Evolutionary conservation across 2,797 vertebrate species (phyloP), one percentile per base, ranked within the genome.

Genomic region (Gephyroberyx darwinii): DNA sequence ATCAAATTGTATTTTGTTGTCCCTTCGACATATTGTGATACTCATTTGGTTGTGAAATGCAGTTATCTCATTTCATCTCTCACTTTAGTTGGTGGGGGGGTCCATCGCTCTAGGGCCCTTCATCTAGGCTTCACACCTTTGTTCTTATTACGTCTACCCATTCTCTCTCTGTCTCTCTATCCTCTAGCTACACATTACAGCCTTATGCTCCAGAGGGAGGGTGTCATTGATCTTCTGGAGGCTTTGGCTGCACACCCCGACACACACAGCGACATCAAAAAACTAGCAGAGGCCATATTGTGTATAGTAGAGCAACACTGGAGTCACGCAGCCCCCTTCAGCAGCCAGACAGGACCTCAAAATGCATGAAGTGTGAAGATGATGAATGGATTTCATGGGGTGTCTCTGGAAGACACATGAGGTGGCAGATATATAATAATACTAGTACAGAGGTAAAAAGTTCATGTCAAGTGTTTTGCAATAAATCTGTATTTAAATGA

Each of bases 151-250:
- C 17, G 39, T 60, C 22, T 17, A 2, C 55, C n/a, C 57, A 26
- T 12, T 55, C n/a, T 62, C 31, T 56, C 5, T 17, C 8, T 10
- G 9, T 51, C 45, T 71, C 6, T 43, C 48, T 31, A 2, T 78
- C 55, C 86, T 89, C 26, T 88, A 98, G 96, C 94, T 1, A 85
- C 94, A 58, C 94, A 95, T 56, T 98, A 97, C 84, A 95, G 95
- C 89, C 91, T 88, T 84, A 96, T 97, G 95, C 88, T 97, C 79
- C 95, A 95, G 76, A 90, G 90, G 85, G 96, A 98, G 86, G 96
- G 95, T 20, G 95, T 96, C 59, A 83, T 94, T 56, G 95, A 94
- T 69, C 93, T 95, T 61, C 90, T 98, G 67, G 94, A 92, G 82
- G 93, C 92, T 83, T 92, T 98, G 89, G 93, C 92, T 86, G 90